Evolutionary conservation across 2,113 vertebrate genomes (phyloP), one percentile per base, ranked within the genome.

Genomic region (Lamprologus tigripictilis): DNA sequence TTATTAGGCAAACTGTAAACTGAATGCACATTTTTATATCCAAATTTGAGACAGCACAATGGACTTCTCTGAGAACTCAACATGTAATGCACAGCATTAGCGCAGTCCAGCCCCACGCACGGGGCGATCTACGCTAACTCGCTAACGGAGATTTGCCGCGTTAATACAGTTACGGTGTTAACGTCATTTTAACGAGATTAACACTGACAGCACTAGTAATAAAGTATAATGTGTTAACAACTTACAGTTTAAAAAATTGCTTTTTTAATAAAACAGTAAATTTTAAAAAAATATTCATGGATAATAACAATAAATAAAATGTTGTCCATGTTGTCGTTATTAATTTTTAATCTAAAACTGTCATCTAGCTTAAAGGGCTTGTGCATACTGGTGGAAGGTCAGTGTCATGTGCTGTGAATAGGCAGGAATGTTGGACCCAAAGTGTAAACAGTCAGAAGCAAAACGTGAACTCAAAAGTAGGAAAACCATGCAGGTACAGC

Each of bases 391-490:
- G 10, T n/a, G 63, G 19, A 21, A 68, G 33, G 19, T 0, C 3
- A 61, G 58, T 63, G 58, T 33, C 6, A 63, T 63, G 28, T 63
- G 28, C 9, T 63, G 4, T 33, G 16, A 0, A 33, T 0, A 63
- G 16, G 58, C 5, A 1, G 28, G 28, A 61, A 33, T 10, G 3
- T 0, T 61, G 9, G 28, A 33, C 58, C 28, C 3, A 61, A 61
- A 28, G 0, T 5, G 0, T 9, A 58, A 16, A 5, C 23, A 9
- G 13, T 16, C 0, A 0, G 8, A 16, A 5, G 55, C 23, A 28
- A 57, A 28, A 0, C 1, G 0, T 57, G 12, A 14, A 2, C 54
- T 26, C 54, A 1, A 2, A 2, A 14, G 54, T 26, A 55, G 0
- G 0, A 2, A n/a, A 9, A 9, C 3, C 1, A 49, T 0, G 2